Conservation (phyloP, 2,113 vertebrate genomes). For the Strigops habroptila region DNA sequence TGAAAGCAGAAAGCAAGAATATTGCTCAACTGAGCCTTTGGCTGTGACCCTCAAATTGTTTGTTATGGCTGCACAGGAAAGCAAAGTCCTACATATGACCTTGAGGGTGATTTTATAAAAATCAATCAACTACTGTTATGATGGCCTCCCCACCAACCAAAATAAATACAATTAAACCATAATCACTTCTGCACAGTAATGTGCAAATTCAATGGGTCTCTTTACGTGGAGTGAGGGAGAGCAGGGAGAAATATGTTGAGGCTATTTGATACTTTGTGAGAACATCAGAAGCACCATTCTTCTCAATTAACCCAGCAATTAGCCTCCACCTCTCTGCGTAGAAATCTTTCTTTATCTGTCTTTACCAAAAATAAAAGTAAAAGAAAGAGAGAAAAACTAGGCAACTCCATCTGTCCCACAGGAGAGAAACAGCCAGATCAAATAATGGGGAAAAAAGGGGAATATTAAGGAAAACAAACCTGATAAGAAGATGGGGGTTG, state of each 20-base stretch:
- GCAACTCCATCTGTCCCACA: not conserved
- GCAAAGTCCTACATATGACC: conserved; percentile 70
- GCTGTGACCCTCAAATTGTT: conserved; percentile 71
- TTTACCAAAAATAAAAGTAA: not conserved
- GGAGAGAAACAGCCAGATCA: not conserved
- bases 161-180: conserved; percentile 71
- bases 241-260: conserved; percentile 62
- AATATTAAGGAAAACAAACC: not conserved
- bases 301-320: conserved; percentile 73
- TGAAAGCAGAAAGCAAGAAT: conserved; percentile 62
- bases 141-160: conserved; percentile 71
- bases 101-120: conserved; percentile 74
- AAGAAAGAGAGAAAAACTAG: not conserved
- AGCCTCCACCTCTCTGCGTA: conserved; percentile 48
- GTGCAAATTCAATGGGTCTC: conserved; percentile 50
- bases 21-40: conserved; percentile 49
- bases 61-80: conserved; percentile 73
- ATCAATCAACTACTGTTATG: conserved; percentile 77
- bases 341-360: conserved; percentile 22
- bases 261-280: conserved; percentile 65
- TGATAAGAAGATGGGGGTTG: not conserved
- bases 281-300: conserved; percentile 71
- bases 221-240: conserved; percentile 43
- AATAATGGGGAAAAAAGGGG: not conserved
- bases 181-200: conserved; percentile 69